phyloP scores from a whole-genome alignment of 2,113 vertebrate genomes.

The Pan troglodytes region NHGRI_mPanTro3-v2.1_pri NC_086015.1:32056001-32056500 shows the following conservation, averaged over 20 bases:
- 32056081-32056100: too few species aligned
- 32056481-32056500: not conserved
- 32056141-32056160: too few species aligned
- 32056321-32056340: not conserved
- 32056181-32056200: too few species aligned
- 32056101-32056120: too few species aligned
- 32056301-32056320: not conserved
- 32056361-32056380: not conserved
- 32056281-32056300: not conserved
- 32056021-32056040: not conserved
- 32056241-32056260: not conserved
- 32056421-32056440: not conserved
- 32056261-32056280: not conserved
- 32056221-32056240: too few species aligned
- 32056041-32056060: not conserved
- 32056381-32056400: not conserved
- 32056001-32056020: not conserved
- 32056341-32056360: not conserved
- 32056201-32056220: too few species aligned
- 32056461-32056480: not conserved
- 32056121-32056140: too few species aligned
- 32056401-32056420: not conserved
- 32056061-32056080: too few species aligned
- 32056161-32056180: too few species aligned
- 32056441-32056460: not conserved